Percentiles rank a stretch among this genome's conserved stretches.
phyloP scores from a whole-genome alignment of 2,888 invertebrate species.

The Athripsodes cinereus region DNA sequence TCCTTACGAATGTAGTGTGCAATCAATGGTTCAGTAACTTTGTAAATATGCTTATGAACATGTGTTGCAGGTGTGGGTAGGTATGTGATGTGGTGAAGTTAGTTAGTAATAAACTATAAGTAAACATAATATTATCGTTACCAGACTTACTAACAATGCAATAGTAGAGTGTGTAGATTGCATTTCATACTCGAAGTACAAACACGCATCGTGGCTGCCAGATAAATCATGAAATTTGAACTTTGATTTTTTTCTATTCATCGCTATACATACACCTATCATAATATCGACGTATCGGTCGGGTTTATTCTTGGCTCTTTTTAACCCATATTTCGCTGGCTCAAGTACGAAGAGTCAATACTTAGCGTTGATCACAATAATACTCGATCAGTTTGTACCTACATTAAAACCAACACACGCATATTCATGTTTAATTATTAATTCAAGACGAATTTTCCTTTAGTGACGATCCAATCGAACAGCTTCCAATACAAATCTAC shows the following conservation, averaged over 20 bases:
- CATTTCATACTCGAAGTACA: conserved; percentile 18
- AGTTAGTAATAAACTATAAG: too few relatives aligned
- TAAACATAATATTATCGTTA: too few relatives aligned
- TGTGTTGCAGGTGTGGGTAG: too few relatives aligned
- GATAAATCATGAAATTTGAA: conserved; percentile 20
- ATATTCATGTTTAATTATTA: not conserved
- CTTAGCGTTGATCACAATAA: not conserved
- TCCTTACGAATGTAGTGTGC: too few relatives aligned
- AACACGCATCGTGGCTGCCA: conserved; percentile 10
- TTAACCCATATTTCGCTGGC: conserved; percentile 26
- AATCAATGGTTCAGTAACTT: too few relatives aligned
- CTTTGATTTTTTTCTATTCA: conserved; percentile 17
- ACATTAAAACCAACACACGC: not conserved
- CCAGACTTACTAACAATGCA: too few relatives aligned
- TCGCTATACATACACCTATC: not conserved
- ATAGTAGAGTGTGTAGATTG: conserved; percentile 10
- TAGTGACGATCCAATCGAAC: not conserved
- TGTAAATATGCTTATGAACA: too few relatives aligned
- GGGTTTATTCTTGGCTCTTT: conserved; percentile 23
- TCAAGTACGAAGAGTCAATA: conserved; percentile 12
- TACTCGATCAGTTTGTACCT: not conserved
- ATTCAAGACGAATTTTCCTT: not conserved
- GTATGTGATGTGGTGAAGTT: too few relatives aligned
- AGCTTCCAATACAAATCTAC: not conserved
- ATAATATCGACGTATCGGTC: conserved; percentile 14